These are phyloP conservation scores for Ellobium chinense DNA, from an alignment of 2,888 invertebrate species.

Conservation along the genomic window DNA sequence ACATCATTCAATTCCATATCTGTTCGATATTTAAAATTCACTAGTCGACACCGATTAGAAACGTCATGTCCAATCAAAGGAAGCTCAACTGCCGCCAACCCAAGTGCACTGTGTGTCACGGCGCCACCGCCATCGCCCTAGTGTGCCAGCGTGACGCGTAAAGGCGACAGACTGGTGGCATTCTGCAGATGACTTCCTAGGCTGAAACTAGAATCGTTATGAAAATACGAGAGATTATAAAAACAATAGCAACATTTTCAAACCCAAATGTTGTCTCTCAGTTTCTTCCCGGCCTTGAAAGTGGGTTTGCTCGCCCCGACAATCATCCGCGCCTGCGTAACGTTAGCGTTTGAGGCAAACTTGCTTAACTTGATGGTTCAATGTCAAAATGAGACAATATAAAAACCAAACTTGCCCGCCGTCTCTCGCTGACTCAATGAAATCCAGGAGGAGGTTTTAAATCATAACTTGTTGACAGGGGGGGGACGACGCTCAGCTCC, in stretches of 20 bases:
- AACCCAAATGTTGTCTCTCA: background rate
- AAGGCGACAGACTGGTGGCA: no score
- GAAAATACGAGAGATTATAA: background rate
- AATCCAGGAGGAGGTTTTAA: slow-evolving; percentile 11
- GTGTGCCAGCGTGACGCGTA: no score
- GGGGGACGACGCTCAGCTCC: background rate
- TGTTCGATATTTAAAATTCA: no score
- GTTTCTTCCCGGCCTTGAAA: background rate
- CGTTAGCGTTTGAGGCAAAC: background rate
- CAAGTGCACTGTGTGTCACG: no score
- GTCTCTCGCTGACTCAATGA: background rate
- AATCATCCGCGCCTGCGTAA: no score
- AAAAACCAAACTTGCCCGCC: background rate
- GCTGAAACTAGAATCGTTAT: slow-evolving; percentile 3
- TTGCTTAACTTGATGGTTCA: background rate
- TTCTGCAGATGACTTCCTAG: background rate
- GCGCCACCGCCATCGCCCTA: no score
- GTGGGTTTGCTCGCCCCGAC: slow-evolving; percentile 5
- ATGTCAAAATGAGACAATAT: background rate
- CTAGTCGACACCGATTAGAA: no score
- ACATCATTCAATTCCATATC: no score
- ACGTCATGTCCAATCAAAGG: no score
- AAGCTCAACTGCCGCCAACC: no score
- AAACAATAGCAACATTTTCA: background rate
- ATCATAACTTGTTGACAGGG: slow-evolving; percentile 16